Percentiles rank a stretch among this genome's conserved stretches.
These are phyloP conservation scores for Olivierus martensii DNA, from an alignment of 1,140 invertebrate species.

Conservation along the genomic window DNA sequence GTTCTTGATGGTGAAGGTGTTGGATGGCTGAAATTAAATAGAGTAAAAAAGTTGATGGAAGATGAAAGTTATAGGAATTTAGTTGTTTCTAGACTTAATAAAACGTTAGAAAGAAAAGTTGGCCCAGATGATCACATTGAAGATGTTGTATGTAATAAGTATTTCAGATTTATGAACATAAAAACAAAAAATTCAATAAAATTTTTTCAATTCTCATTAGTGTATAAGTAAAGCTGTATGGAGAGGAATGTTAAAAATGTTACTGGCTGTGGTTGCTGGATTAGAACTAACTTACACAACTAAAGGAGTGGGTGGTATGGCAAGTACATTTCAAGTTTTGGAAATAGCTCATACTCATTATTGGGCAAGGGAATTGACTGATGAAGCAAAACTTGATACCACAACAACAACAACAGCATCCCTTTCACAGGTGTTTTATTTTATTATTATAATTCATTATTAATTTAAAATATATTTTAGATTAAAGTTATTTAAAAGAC, in stretches of 20 bases:
- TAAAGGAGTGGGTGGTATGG: slow-evolving; percentile 91
- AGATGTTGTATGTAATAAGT: slow-evolving; percentile 66
- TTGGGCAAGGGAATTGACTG: slow-evolving; percentile 66
- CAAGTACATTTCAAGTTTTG: slow-evolving; percentile 76
- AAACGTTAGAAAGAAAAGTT: slow-evolving; percentile 82
- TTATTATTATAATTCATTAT: too few species aligned
- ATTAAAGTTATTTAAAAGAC: too few species aligned
- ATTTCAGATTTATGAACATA: too few species aligned
- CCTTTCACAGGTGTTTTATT: slow-evolving; percentile 25
- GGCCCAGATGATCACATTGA: slow-evolving; percentile 92
- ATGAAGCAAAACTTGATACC: slow-evolving; percentile 22
- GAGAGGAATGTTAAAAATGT: slow-evolving; percentile 90
- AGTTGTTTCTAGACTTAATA: slow-evolving; percentile 87
- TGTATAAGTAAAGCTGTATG: slow-evolving; percentile 65
- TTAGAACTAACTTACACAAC: slow-evolving; percentile 84
- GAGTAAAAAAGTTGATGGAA: slow-evolving; percentile 94
- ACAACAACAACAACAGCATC: slow-evolving; percentile 27
- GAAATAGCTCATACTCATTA: slow-evolving; percentile 98
- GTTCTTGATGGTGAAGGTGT: slow-evolving; percentile 92
- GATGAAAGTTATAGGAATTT: slow-evolving; percentile 97
- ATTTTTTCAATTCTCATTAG: too few species aligned
- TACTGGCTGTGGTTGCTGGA: slow-evolving; percentile 76
- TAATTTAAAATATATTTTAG: too few species aligned
- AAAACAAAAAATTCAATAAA: too few species aligned
- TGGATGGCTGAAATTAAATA: slow-evolving; percentile 88